Base-by-base conservation (phyloP, 2,113 vertebrate genomes). In the Podarcis raffonei region DNA sequence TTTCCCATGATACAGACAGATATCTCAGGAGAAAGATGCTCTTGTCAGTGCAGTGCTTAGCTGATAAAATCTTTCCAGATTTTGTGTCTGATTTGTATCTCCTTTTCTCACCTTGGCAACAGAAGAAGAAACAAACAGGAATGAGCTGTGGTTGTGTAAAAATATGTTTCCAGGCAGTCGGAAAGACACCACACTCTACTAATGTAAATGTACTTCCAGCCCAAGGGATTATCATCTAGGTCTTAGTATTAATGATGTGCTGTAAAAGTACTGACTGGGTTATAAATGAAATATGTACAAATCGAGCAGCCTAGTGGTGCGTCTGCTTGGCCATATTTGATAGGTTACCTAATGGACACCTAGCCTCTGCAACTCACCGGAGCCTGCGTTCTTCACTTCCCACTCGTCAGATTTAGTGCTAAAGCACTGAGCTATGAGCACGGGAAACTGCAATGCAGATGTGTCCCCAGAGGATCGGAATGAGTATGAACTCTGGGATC, bases 131-230 rank as follows among this genome's bases (percentile, higher is more conserved):
- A 65, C 57, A 66, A 82, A 72, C 30, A 76, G 37, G 35, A 83
- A 83, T 66, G 59, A 66, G 25, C 57, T 76, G 71, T 65, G 57
- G 37, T 32, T 48, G 30, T 75, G 30, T 81, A 76, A 88, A 76
- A 66, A 75, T 72, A 59, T 48, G 57, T 62, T 66, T 83, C 57
- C 35, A 65, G 69, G 69, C 68, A 75, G 59, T 32, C 27, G 53
- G 57, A 82, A 87, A 65, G 18, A 87, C 3, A 74, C 53, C 11
- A 65, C 27, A 48, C 27, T 66, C 16, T 15, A 83, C 27, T 35
- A n/a, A 65, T 75, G 37, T 81, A 75, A 87, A 82, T 82, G 53
- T 72, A 59, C 69, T 82, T 82, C 69, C 57, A 88, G 86, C 37
- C 57, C 69, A 88, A 76, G 35, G 80, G 71, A 32, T 66, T 65